Conservation (phyloP, 2,113 vertebrate genomes). For the Dicentrarchus labrax region DNA sequence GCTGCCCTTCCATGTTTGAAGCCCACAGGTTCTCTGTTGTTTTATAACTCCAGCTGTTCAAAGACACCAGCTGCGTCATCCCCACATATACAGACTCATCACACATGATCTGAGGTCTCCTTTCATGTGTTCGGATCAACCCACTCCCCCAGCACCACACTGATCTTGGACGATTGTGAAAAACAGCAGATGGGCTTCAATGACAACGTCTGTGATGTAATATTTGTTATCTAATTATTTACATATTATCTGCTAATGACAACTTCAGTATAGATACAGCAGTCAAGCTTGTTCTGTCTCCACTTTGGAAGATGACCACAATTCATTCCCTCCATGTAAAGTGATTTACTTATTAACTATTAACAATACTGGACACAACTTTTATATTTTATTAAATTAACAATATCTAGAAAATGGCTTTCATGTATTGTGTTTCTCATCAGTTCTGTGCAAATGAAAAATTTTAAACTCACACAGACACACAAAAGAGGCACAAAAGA, state of each 20-base stretch:
- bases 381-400: background rate
- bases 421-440: background rate
- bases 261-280: background rate
- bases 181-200: background rate
- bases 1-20: slow-evolving; percentile 59
- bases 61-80: slow-evolving; percentile 33
- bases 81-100: slow-evolving; percentile 32
- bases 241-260: background rate
- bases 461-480: too few relatives aligned
- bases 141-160: background rate
- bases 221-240: background rate
- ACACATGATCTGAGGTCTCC: slow-evolving; percentile 46
- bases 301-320: background rate
- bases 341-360: background rate
- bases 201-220: background rate
- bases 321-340: background rate
- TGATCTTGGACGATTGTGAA: background rate
- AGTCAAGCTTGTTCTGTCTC: background rate
- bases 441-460: background rate
- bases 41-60: slow-evolving; percentile 57
- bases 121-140: slow-evolving; percentile 70
- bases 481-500: too few relatives aligned
- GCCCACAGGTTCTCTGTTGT: slow-evolving; percentile 59
- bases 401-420: background rate
- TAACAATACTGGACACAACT: background rate